Evolutionary conservation across 1,140 invertebrate species (phyloP).

Genomic region (Metaphire vulgaris): DNA sequence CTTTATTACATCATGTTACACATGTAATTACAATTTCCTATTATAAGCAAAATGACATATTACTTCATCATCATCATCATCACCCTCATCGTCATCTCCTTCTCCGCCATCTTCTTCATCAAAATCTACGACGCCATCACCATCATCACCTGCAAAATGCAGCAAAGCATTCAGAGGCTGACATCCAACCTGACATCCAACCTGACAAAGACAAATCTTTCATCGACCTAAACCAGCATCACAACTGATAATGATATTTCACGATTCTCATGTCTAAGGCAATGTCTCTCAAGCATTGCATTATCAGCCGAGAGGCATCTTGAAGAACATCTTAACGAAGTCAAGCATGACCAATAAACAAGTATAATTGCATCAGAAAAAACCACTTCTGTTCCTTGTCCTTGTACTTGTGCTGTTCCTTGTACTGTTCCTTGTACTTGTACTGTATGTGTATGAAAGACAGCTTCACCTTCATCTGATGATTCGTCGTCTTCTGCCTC

Average conservation of each 20-base stretch:
- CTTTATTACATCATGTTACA: too few relatives aligned
- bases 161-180: not conserved
- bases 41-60: too few relatives aligned
- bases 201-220: not conserved
- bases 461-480: conserved; percentile 14
- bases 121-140: not conserved
- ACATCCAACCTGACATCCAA: not conserved
- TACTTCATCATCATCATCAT: not conserved
- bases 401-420: too few relatives aligned
- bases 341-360: too few relatives aligned
- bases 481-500: conserved; percentile 34
- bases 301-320: not conserved
- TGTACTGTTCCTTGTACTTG: too few relatives aligned
- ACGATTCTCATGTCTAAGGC: not conserved
- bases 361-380: too few relatives aligned
- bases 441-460: too few relatives aligned
- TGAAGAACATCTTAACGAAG: not conserved
- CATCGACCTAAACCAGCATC: not conserved
- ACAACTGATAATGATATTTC: not conserved
- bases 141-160: not conserved
- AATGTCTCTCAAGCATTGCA: not conserved
- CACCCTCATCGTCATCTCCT: not conserved
- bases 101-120: not conserved
- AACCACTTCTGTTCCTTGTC: conserved; percentile 11
- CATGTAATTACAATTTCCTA: too few relatives aligned